Base-by-base conservation (phyloP, 2,797 vertebrate species). In the Rhyacichthys aspro region DNA sequence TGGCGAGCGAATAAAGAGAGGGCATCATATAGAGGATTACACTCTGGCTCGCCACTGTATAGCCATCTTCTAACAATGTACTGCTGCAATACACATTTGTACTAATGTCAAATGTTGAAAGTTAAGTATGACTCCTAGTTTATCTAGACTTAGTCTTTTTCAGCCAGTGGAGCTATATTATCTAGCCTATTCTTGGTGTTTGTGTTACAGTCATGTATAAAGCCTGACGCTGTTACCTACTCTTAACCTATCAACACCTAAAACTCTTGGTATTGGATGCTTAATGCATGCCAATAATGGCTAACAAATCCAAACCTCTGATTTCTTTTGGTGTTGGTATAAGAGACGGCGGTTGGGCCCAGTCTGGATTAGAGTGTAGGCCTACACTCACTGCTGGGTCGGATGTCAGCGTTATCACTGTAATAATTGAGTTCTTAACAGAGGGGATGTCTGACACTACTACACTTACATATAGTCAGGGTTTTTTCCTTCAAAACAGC, bases 81-180 rank as follows among this genome's bases (percentile, higher is more conserved):
- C 82, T 81, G 76, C 64, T 74, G 81, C 66, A 55, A 87, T 85
- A 88, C 87, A 86, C 65, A 61, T 79, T 75, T 84, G 86, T 86
- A 87, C 85, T 89, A 90, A 87, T 81, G 84, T 90, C 83, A 78
- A 86, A 79, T 76, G 74, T 89, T 89, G 83, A 85, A 90, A 86
- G 83, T 87, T 84, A 79, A 67, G 78, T 80, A 78, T 79, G 86
- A 82, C 70, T 88, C 65, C 74, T 84, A 86, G 83, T 72, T 62
- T 81, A 49, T 79, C 81, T 84, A 78, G 70, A 83, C 78, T 63
- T 72, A 74, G 70, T 82, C n/a, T 76, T 37, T 80, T 74, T 81
- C 73, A 79, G 84, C 77, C 80, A 74, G 88, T 75, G 79, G 86
- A 79, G 74, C 79, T 83, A 76, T 70, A 74, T 75, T 90, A 70